Conservation (phyloP, 2,113 vertebrate genomes). For the Malurus cyaneus region DNA sequence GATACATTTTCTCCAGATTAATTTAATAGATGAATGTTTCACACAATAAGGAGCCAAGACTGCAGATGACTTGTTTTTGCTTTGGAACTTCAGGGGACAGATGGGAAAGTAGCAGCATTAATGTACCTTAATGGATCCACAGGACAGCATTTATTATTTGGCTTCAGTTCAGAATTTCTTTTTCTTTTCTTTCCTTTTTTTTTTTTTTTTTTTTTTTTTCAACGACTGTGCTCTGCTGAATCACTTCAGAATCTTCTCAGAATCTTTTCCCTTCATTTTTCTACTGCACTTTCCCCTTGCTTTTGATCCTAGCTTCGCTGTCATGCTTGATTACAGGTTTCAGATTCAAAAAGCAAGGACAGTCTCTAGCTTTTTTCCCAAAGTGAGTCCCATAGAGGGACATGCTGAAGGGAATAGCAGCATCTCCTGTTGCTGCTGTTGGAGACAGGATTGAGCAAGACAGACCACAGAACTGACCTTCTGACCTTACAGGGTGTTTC, state of each 20-base stretch:
- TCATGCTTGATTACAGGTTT: background rate
- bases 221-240: background rate
- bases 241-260: background rate
- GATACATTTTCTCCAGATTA: conserved; percentile 28
- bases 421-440: background rate
- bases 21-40: conserved; percentile 40
- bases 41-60: conserved; percentile 4
- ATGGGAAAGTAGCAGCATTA: conserved; percentile 24
- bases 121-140: conserved; percentile 20
- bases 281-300: rapidly evolving
- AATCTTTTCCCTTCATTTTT: background rate
- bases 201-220: background rate
- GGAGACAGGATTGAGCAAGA: background rate
- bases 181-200: background rate
- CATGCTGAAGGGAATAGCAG: background rate
- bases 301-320: background rate
- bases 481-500: background rate
- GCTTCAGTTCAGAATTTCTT: background rate
- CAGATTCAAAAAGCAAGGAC: background rate
- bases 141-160: background rate
- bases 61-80: conserved; percentile 36
- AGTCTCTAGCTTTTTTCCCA: background rate
- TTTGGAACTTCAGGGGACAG: conserved; percentile 27
- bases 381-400: background rate
- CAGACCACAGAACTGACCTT: background rate